Percentiles rank a stretch among this genome's conserved stretches.
These are phyloP conservation scores for Phycodurus eques DNA, from an alignment of 2,113 vertebrate species.

Conservation along the genomic window DNA sequence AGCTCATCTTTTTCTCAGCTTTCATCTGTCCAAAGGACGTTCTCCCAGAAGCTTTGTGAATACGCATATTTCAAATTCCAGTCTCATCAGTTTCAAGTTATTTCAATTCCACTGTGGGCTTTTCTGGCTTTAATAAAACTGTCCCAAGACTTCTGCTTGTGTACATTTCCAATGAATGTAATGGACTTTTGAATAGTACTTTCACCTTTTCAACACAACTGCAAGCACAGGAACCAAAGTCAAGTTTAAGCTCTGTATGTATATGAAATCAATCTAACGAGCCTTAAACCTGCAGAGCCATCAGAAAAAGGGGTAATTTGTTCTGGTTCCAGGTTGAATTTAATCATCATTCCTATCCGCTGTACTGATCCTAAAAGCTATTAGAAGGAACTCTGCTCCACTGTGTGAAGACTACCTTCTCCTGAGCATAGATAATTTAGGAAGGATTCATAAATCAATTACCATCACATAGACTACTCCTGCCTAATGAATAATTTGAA, in stretches of 20 bases:
- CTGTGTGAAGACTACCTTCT: not conserved
- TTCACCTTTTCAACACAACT: no score
- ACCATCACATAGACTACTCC: not conserved
- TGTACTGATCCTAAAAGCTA: not conserved
- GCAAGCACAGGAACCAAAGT: no score
- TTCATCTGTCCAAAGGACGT: no score
- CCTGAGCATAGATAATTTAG: slow-evolving; percentile 5
- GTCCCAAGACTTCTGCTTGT: no score
- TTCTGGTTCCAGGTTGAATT: not conserved
- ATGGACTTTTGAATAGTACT: no score
- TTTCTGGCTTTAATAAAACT: no score
- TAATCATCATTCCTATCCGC: not conserved
- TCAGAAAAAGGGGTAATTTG: not conserved
- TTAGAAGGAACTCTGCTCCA: not conserved
- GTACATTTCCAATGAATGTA: no score
- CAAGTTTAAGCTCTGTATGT: not conserved
- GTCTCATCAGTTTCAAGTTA: no score
- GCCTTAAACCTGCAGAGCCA: not conserved
- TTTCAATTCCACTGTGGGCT: no score
- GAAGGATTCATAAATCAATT: not conserved
- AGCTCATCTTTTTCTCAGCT: no score
- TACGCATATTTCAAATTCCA: no score
- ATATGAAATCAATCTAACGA: not conserved
- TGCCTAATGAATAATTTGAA: slow-evolving; percentile 15
- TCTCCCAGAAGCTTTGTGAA: no score